Evolutionary conservation across 2,888 invertebrate species (phyloP), one percentile per base, ranked within the genome.

Genomic region (Apotomis turbidana): DNA sequence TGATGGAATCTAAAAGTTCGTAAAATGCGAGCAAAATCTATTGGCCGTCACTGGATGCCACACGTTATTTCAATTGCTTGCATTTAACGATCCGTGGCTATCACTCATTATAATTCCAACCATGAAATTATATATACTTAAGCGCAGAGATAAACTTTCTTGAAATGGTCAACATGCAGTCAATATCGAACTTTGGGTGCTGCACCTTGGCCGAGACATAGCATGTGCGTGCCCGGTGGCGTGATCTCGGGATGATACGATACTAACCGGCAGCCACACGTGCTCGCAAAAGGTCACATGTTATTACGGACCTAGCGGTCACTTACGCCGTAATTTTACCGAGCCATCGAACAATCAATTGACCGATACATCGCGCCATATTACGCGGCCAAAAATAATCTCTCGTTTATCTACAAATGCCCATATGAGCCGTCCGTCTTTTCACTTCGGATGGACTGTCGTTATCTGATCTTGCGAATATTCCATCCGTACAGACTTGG

Each of bases 211-310:
- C 6, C 27, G 36, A 49, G 49, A n/a, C 51, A 52, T 38, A 6
- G 6, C 41, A 41, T 74, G 73, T 76, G 77, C 77, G 82, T 67
- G 70, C 9, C 6, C 70, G 9, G 55, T 84, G 83, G 84, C 83
- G 83, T 83, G 85, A 84, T 81, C 81, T 70, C 46, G 58, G 71
- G 76, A 74, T 79, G 75, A 78, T 78, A 77, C 75, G 81, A 72
- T 71, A 61, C 51, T 12, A 46, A 27, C 15, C 51, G 77, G 77
- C 77, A 78, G 80, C 79, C 74, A 41, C 27, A 27, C 12, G 36
- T 12, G 27, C 36, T 5, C 36, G 36, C 4, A 44, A 41, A 64
- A 44, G 44, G 41, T 44, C 54, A n/a, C 6, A 44, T 44, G 44
- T n/a, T 10, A 52, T 3, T 5, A 10, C 10, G 6, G 52, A 58